Conservation (phyloP, 2,888 invertebrate species). For the Hofmannophila pseudospretella region DNA sequence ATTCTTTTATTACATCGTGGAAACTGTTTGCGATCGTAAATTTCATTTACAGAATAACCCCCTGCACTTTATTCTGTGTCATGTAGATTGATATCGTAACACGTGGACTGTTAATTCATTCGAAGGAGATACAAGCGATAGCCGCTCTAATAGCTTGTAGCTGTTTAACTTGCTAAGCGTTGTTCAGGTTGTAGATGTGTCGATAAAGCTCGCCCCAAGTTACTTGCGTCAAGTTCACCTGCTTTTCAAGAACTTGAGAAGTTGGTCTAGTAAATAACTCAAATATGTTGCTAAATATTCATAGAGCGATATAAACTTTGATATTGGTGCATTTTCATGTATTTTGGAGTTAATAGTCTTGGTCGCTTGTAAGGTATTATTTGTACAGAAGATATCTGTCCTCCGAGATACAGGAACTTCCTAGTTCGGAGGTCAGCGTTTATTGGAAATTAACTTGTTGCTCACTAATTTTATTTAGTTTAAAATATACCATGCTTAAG, state of each 20-base stretch:
- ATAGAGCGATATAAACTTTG: neutral
- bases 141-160: constrained; percentile 38
- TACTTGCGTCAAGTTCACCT: constrained; percentile 14
- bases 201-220: constrained; percentile 49
- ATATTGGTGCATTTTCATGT: too few species aligned
- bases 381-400: too few species aligned
- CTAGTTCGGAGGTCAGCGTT: too few species aligned
- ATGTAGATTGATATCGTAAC: constrained; percentile 50
- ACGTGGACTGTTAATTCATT: constrained; percentile 48
- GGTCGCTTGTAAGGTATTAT: too few species aligned
- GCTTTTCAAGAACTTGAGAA: constrained; percentile 12
- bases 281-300: neutral
- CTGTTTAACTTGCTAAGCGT: constrained; percentile 70
- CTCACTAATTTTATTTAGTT: too few species aligned
- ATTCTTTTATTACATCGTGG: constrained; percentile 28
- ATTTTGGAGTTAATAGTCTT: too few species aligned
- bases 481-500: too few species aligned
- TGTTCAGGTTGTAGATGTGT: constrained; percentile 56
- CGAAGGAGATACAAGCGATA: constrained; percentile 31
- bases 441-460: too few species aligned
- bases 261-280: neutral
- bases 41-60: constrained; percentile 21
- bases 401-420: too few species aligned
- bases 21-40: constrained; percentile 41
- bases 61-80: constrained; percentile 6